These are phyloP conservation scores for Tuta absoluta DNA, from an alignment of 2,888 invertebrate genomes.

Conservation along the genomic window DNA sequence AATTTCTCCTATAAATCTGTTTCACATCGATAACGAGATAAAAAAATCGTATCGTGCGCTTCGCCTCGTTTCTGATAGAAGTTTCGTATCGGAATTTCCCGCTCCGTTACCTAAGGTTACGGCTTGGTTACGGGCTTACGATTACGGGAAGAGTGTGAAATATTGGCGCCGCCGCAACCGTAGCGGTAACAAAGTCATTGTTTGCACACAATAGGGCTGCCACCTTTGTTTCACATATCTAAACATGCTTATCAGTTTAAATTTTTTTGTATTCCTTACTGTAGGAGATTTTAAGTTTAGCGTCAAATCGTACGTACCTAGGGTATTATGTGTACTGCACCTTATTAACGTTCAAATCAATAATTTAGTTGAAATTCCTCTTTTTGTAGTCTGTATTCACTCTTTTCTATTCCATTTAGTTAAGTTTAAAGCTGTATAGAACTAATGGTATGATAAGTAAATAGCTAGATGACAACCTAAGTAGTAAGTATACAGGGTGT, in stretches of 20 bases:
- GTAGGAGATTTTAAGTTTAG: neutral
- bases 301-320: no score
- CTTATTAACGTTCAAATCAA: no score
- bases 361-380: no score
- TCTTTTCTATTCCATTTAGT: no score
- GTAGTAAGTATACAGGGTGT: no score
- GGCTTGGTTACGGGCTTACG: constrained; percentile 49
- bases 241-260: neutral
- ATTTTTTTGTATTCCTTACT: neutral
- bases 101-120: constrained; percentile 59
- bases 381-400: no score
- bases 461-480: no score
- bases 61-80: constrained; percentile 5
- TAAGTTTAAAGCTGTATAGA: no score
- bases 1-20: constrained; percentile 1
- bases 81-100: constrained; percentile 30
- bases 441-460: no score
- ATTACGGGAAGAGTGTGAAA: constrained; percentile 70
- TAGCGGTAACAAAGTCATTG: constrained; percentile 49
- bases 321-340: no score
- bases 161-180: constrained; percentile 49
- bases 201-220: constrained; percentile 33
- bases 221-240: neutral
- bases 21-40: neutral
- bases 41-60: neutral